Evolutionary conservation across 2,888 invertebrate genomes (phyloP).

Genomic region (Acleris holmiana): DNA sequence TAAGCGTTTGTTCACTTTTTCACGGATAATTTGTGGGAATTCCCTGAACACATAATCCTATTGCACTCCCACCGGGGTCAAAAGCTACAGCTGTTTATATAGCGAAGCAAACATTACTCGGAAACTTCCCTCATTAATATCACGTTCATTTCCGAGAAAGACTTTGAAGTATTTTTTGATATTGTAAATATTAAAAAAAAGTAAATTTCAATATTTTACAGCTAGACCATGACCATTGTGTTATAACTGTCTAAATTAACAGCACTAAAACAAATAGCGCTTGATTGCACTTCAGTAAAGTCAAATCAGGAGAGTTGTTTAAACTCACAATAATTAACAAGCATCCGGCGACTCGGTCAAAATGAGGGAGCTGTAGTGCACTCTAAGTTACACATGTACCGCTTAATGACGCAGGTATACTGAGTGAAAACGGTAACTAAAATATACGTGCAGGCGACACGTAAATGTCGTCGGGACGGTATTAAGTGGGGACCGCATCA

Average conservation of each 20-base stretch:
- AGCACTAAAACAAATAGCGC: background rate
- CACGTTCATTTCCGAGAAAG: too few species aligned
- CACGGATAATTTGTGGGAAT: slow-evolving; percentile 36
- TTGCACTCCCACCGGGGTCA: slow-evolving; percentile 22
- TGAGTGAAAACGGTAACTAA: slow-evolving; percentile 73
- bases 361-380: slow-evolving; percentile 54
- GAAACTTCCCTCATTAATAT: background rate
- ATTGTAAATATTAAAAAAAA: too few species aligned
- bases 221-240: too few species aligned
- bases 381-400: slow-evolving; percentile 49
- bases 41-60: slow-evolving; percentile 33
- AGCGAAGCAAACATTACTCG: slow-evolving; percentile 1
- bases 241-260: too few species aligned
- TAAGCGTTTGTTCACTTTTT: slow-evolving; percentile 39
- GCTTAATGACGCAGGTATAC: slow-evolving; percentile 77
- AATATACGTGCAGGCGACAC: slow-evolving; percentile 77
- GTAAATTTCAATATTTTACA: too few species aligned
- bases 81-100: slow-evolving; percentile 29
- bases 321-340: slow-evolving; percentile 68
- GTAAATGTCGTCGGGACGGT: slow-evolving; percentile 73
- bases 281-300: slow-evolving; percentile 11
- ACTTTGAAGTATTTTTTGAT: too few species aligned
- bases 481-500: slow-evolving; percentile 82
- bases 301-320: slow-evolving; percentile 50
- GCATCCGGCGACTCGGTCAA: slow-evolving; percentile 61